phyloP scores from a whole-genome alignment of 2,888 invertebrate species.

The Chrysina gloriosa region DNA sequence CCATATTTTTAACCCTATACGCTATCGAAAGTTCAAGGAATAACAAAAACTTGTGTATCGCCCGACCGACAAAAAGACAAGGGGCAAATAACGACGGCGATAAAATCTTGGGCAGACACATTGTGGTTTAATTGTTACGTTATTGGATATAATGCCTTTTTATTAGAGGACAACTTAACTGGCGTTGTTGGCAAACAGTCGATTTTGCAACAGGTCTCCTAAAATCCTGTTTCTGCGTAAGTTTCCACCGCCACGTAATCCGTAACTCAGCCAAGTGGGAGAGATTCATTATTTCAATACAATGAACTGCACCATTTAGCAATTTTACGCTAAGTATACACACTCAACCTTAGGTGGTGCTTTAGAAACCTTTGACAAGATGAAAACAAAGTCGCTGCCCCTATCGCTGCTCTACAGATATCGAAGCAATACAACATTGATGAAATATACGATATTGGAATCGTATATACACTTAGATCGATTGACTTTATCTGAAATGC shows the following conservation, averaged over 20 bases:
- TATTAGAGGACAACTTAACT: slow-evolving; percentile 47
- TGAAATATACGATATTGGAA: neutral
- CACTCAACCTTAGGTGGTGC: slow-evolving; percentile 37
- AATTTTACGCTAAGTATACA: slow-evolving; percentile 63
- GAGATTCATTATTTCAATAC: slow-evolving; percentile 65
- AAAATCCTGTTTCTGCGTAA: slow-evolving; percentile 20
- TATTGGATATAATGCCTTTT: slow-evolving; percentile 44
- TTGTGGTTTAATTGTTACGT: slow-evolving; percentile 36
- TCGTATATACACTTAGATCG: too few relatives aligned
- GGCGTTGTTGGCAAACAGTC: slow-evolving; percentile 44
- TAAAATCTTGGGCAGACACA: slow-evolving; percentile 13
- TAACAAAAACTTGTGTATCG: slow-evolving; percentile 1
- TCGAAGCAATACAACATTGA: neutral
- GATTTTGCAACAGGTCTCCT: slow-evolving; percentile 49
- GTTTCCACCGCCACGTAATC: slow-evolving; percentile 42
- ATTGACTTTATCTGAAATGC: too few relatives aligned
- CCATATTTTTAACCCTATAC: slow-evolving; percentile 21
- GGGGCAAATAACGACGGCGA: slow-evolving; percentile 1
- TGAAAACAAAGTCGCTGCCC: neutral
- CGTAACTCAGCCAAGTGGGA: slow-evolving; percentile 57
- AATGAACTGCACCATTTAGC: slow-evolving; percentile 65
- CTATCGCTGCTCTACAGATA: slow-evolving; percentile 10
- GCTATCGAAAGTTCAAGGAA: neutral
- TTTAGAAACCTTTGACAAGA: slow-evolving; percentile 4
- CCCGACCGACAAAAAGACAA: neutral